Evolutionary conservation across 2,888 invertebrate species (phyloP), one percentile per base, ranked within the genome.

Genomic region (Venusia cambrica): DNA sequence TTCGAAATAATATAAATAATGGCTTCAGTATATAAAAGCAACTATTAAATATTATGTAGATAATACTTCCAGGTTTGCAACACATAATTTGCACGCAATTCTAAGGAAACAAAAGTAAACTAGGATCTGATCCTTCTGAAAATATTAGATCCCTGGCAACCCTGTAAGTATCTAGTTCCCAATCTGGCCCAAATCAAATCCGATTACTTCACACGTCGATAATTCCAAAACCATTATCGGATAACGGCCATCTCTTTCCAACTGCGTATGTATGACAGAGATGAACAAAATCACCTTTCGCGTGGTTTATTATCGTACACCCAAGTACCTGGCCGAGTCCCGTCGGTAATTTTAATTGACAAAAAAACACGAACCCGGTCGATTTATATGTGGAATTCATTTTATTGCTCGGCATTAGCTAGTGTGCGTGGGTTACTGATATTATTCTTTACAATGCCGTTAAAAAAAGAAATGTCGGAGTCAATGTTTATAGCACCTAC

Each of bases 321-420:
- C 62, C 65, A 71, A 70, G 80, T 84, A 84, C 85, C 85, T 85
- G 80, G 21, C 30, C 65, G 61, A 28, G 33, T 24, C 40, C 42
- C 40, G 29, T 57, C 62, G 66, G 83, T 87, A 84, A 81, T 79
- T 74, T 81, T 84, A 84, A 87, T 87, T 84, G 83, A 84, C 83
- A 81, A 83, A 84, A 83, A 85, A 84, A 77, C 60, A 58, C 55
- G 60, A 73, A 67, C 73, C 74, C 48, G 49, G 68, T 68, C 67
- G 75, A 73, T 79, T 76, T 80, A 76, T 77, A 77, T 66, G 67
- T 68, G 74, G 78, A 78, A 81, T 83, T 79, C 74, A 81, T 83
- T 80, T 83, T 81, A 81, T 83, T 80, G 74, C 73, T 57, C 57
- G 38, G 60, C 63, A 67, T 68, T 63, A 63, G 62, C 45, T 38